Evolutionary conservation across 2,797 vertebrate genomes (phyloP), one percentile per base, ranked within the genome.

Genomic region (Schizothorax lantsangensis): DNA sequence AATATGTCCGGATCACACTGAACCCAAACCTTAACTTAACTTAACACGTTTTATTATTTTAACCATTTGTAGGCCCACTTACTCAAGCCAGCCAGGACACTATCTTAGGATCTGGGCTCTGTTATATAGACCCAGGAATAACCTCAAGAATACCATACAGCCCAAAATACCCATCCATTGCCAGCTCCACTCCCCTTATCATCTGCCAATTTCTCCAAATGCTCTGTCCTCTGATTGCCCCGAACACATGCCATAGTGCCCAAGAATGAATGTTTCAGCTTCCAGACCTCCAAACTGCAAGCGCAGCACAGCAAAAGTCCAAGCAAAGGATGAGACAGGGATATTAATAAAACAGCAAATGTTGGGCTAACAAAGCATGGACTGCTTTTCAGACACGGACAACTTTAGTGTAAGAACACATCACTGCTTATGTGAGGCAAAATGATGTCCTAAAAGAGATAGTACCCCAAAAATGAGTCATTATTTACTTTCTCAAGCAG

Each of bases 121-220:
- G 79, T 83, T 79, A 88, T 87, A 89, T 84, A 83, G 83, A 83
- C 45, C 91, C 92, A 92, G 91, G 90, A 95, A 94, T 95, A 94
- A 93, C 90, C 78, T 45, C 45, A 84, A 89, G 89, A 93, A 94
- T 94, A 91, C 89, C 84, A 88, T 17, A 36, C 84, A 72, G 88
- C 90, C 92, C 89, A 94, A 94, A 94, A 95, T 91, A 95, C 89
- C 84, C 88, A 79, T 88, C 86, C 86, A 47, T 10, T 47, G 45
- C 84, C 84, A 88, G 36, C 83, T 84, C 86, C 69, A 69, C 82
- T 79, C 84, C 85, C 83, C 75, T 83, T 80, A 83, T 89, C 68
- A 59, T 87, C 57, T 78, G 86, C 73, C 86, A 81, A 88, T 93
- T 90, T 91, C 89, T 93, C 88, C 88, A 89, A 91, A 91, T 91